Evolutionary conservation across 1,140 invertebrate genomes (phyloP).

Genomic region (Aporrectodea caliginosa): DNA sequence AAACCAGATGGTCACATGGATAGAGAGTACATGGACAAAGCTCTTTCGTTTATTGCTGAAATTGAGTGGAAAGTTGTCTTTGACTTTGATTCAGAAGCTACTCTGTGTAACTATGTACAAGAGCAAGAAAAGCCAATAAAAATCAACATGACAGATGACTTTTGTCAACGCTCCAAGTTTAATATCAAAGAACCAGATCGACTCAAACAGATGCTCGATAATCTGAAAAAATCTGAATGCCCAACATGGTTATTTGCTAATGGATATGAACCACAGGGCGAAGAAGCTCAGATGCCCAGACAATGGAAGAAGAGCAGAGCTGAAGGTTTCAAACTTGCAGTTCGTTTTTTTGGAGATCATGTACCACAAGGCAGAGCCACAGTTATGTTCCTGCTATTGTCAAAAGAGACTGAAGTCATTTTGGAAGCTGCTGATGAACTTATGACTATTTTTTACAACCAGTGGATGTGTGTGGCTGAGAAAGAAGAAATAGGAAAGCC

Average conservation of each 20-base stretch:
- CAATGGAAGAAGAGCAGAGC: slow-evolving; percentile 41
- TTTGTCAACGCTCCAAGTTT: not conserved
- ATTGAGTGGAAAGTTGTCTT: slow-evolving; percentile 23
- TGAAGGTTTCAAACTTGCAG: slow-evolving; percentile 38
- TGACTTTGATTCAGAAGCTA: slow-evolving; percentile 15
- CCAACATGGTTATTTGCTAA: slow-evolving; percentile 23
- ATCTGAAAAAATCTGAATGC: slow-evolving; percentile 1
- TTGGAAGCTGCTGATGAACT: slow-evolving; percentile 42
- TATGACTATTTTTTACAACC: slow-evolving; percentile 36
- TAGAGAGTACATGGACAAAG: not conserved
- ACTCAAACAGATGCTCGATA: slow-evolving; percentile 12
- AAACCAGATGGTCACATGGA: not conserved
- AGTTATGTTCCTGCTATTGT: slow-evolving; percentile 38
- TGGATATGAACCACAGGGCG: slow-evolving; percentile 6
- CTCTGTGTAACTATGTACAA: not conserved
- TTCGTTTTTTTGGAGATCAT: slow-evolving; percentile 35
- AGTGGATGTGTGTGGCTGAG: slow-evolving; percentile 38
- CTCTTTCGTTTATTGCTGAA: not conserved
- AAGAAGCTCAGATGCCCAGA: slow-evolving; percentile 19
- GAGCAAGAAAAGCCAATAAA: slow-evolving; percentile 19
- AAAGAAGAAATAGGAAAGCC: not conserved
- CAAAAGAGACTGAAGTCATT: slow-evolving; percentile 40
- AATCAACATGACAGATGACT: slow-evolving; percentile 12
- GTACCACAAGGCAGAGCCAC: slow-evolving; percentile 39
- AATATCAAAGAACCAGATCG: slow-evolving; percentile 19